phyloP scores from a whole-genome alignment of 1,140 invertebrate species.

The Drosophila sulfurigaster region DNA sequence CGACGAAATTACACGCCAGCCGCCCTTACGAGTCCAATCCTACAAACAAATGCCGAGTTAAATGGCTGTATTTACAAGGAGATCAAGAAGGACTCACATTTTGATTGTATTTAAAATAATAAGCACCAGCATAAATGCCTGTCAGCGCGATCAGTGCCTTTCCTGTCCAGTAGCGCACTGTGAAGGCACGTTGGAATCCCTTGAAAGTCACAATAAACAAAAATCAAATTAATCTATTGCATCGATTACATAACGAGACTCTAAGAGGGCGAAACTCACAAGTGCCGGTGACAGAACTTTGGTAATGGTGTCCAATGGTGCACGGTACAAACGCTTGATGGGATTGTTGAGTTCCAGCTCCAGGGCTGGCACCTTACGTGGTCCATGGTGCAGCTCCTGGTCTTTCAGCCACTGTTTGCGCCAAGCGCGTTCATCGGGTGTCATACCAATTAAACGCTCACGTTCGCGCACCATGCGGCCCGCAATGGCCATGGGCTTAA shows the following conservation, averaged over 20 bases:
- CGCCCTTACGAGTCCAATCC: slow-evolving; percentile 90
- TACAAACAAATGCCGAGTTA: slow-evolving; percentile 50
- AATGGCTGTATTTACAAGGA: neutral
- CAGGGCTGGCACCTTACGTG: slow-evolving; percentile 88
- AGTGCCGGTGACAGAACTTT: slow-evolving; percentile 86
- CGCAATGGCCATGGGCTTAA: slow-evolving; percentile 90
- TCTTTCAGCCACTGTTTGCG: slow-evolving; percentile 93
- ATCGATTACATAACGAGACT: slow-evolving; percentile 65
- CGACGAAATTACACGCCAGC: slow-evolving; percentile 87
- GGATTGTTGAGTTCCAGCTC: slow-evolving; percentile 90
- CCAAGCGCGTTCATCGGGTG: slow-evolving; percentile 92
- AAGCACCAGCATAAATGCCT: slow-evolving; percentile 86
- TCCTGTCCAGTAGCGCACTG: slow-evolving; percentile 88
- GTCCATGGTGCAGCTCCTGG: slow-evolving; percentile 91
- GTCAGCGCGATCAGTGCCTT: slow-evolving; percentile 87
- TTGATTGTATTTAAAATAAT: slow-evolving; percentile 92
- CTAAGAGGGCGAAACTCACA: slow-evolving; percentile 85
- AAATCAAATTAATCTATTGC: slow-evolving; percentile 13
- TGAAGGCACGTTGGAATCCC: slow-evolving; percentile 86
- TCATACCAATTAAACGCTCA: slow-evolving; percentile 93
- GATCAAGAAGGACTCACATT: slow-evolving; percentile 87
- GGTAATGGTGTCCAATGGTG: slow-evolving; percentile 89
- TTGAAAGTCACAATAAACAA: slow-evolving; percentile 61
- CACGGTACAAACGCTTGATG: slow-evolving; percentile 90
- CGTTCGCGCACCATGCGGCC: slow-evolving; percentile 90